These are phyloP conservation scores for Parazoanthus swiftii DNA, from an alignment of 92 coral and sea anemone species.

Conservation along the genomic window DNA sequence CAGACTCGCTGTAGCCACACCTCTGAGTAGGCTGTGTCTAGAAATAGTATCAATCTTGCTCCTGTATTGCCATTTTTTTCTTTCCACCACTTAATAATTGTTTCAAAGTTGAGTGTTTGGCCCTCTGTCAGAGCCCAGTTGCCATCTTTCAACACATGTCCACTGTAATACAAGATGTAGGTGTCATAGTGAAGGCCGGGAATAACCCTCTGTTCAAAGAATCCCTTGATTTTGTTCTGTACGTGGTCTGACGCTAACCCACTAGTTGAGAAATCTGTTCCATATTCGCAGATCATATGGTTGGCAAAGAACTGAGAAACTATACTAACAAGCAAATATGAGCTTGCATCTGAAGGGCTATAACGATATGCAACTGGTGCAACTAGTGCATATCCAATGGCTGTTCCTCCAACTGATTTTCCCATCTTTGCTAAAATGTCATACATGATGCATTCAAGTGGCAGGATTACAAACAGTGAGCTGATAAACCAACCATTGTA, in stretches of 20 bases:
- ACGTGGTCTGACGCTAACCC: conserved; percentile 81
- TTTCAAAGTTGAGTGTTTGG: conserved; percentile 71
- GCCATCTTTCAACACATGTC: conserved; percentile 85
- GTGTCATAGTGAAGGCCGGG: conserved; percentile 96
- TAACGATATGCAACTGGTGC: conserved; percentile 87
- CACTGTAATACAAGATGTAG: conserved; percentile 93
- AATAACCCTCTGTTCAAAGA: conserved; percentile 84
- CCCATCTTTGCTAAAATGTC: conserved; percentile 88
- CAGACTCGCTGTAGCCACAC: conserved; percentile 86
- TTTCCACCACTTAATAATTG: conserved; percentile 82
- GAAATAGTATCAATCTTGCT: conserved; percentile 78
- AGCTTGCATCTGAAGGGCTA: too few species aligned
- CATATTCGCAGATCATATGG: too few species aligned
- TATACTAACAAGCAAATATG: too few species aligned
- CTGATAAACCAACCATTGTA: conserved; percentile 79
- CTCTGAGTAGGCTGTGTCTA: conserved; percentile 90
- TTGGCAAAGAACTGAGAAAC: conserved; percentile 87
- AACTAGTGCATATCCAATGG: conserved; percentile 95
- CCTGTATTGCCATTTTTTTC: conserved; percentile 70
- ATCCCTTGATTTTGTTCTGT: conserved; percentile 74
- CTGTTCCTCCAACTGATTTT: conserved; percentile 95
- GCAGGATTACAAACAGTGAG: conserved; percentile 77
- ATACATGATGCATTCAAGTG: conserved; percentile 83
- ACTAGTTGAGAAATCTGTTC: conserved; percentile 91
- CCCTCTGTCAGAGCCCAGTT: conserved; percentile 89